phyloP scores from a whole-genome alignment of 2,888 invertebrate species.

The Heliconius hortense region DNA sequence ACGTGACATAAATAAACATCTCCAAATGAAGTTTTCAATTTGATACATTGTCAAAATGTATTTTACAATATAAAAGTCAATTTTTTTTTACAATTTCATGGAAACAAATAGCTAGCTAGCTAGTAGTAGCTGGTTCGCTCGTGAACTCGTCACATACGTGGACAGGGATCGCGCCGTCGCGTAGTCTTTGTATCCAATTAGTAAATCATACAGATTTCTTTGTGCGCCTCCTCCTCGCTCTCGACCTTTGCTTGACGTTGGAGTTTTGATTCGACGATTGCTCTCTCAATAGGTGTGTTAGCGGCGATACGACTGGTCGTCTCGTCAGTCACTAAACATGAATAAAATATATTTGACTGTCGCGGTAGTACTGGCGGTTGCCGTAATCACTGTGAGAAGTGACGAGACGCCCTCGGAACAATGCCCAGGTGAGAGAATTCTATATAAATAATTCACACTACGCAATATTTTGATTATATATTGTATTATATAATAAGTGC shows the following conservation, averaged over 20 bases:
- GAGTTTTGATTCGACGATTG: slow-evolving; percentile 38
- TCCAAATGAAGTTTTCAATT: too few species aligned
- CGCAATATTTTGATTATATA: not conserved
- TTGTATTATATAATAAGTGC: not conserved
- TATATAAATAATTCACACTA: slow-evolving; percentile 1
- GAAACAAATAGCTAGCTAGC: slow-evolving; percentile 1
- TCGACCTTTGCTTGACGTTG: slow-evolving; percentile 37
- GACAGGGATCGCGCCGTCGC: slow-evolving; percentile 19
- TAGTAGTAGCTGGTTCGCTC: not conserved
- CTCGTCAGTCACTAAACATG: slow-evolving; percentile 40
- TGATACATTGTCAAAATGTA: too few species aligned
- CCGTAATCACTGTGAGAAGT: slow-evolving; percentile 36
- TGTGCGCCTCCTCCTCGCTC: slow-evolving; percentile 34
- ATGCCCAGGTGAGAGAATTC: slow-evolving; percentile 51
- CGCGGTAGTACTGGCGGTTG: slow-evolving; percentile 38
- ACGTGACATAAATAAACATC: too few species aligned
- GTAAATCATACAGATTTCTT: slow-evolving; percentile 35
- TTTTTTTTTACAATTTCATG: too few species aligned
- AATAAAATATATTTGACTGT: slow-evolving; percentile 41
- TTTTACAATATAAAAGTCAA: too few species aligned
- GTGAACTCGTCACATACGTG: not conserved
- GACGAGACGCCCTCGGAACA: slow-evolving; percentile 50
- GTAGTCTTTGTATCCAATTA: slow-evolving; percentile 41
- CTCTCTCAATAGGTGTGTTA: slow-evolving; percentile 36
- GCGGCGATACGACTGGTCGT: slow-evolving; percentile 35